Base-by-base conservation (phyloP, 1,140 invertebrate species). In the Ylistrum balloti region DNA sequence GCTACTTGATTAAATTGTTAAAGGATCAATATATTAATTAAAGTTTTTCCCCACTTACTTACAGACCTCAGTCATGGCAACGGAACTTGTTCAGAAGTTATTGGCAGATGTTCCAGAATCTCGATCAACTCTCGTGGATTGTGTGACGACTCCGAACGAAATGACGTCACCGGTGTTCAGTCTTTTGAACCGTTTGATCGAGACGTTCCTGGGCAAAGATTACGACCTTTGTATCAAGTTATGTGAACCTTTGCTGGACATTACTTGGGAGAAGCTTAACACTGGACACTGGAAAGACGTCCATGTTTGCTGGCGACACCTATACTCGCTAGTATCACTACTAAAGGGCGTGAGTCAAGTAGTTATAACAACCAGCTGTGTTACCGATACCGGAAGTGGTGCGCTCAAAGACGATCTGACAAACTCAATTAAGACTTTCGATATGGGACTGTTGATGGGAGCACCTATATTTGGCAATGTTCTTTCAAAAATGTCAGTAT, bases 241-340 rank as follows among this genome's bases (percentile, higher is more conserved):
- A 5, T 74, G 56, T 74, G 56, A 74, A 9, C 91, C 92, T 10
- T 45, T 98, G 89, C 96, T 98, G 85, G 98, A 98, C 95, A 97
- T 97, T 94, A 97, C 97, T 92, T 98, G 98, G 97, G 98, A 99
- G 96, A 96, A 97, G 93, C 96, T 99, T 20, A 98, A 99, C 96
- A 97, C 97, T 86, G 98, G 98, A 0, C 97, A 98, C 94, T 99
- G 98, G 98, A 98, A 97, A 96, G 97, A 97, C 94, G 98, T 99
- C 20, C 89, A 94, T 45, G n/a, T 95, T 2, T 90, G 93, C n/a
- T 97, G 97, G 97, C 93, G 97, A 88, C 93, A 96, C 45, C 85
- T 96, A 0, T 97, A 97, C 92, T 92, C 96, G 15, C 56, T 92
- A 33, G 97, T 97, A 92, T 97, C 97, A 91, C 94, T 97, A 20